phyloP scores from a whole-genome alignment of 2,888 invertebrate species.

The Chrysotoxum bicinctum region DNA sequence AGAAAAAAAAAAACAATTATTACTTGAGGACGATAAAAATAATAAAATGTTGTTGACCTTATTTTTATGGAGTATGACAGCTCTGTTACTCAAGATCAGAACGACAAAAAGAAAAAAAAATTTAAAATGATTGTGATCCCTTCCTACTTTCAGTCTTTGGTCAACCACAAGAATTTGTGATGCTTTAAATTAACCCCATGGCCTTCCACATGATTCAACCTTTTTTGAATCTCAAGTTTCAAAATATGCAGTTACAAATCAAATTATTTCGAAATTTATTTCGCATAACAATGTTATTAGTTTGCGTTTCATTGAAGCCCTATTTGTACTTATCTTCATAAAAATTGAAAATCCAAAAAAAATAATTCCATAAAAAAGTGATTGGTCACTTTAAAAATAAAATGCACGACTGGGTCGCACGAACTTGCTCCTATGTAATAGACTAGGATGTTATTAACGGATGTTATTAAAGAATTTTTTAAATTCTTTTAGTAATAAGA shows the following conservation, averaged over 20 bases:
- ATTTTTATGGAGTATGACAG: conserved; percentile 1
- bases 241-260: neutral
- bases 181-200: neutral
- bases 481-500: too few relatives aligned
- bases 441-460: too few relatives aligned
- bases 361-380: too few relatives aligned
- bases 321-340: too few relatives aligned
- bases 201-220: neutral
- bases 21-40: conserved; percentile 13
- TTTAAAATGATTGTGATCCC: conserved; percentile 5
- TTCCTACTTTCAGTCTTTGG: conserved; percentile 30
- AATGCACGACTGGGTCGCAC: too few relatives aligned
- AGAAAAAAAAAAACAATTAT: neutral
- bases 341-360: too few relatives aligned
- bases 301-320: too few relatives aligned
- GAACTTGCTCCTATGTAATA: too few relatives aligned
- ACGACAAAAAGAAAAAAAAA: neutral
- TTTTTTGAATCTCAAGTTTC: neutral
- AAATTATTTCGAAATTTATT: neutral
- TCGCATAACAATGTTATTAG: too few relatives aligned
- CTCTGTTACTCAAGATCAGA: neutral
- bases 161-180: conserved; percentile 43
- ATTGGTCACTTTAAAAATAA: too few relatives aligned
- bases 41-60: conserved; percentile 59
- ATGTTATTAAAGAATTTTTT: too few relatives aligned